phyloP scores from a whole-genome alignment of 2,797 vertebrate species.

The Lagodon rhomboides region DNA sequence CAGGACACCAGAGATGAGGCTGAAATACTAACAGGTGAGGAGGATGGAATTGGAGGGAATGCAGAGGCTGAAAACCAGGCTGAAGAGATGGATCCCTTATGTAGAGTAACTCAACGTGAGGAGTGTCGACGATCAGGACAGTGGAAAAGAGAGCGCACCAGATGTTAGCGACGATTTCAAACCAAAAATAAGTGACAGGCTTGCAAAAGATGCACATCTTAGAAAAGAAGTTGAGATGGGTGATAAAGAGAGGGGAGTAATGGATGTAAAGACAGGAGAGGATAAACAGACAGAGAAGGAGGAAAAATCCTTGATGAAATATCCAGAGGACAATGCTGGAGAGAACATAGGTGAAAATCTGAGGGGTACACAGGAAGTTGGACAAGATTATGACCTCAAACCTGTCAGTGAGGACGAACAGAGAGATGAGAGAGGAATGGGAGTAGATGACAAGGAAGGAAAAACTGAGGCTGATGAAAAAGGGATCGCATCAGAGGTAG shows the following conservation, averaged over 20 bases:
- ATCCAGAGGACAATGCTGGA: background rate
- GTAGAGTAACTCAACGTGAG: background rate
- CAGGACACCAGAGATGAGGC: no score
- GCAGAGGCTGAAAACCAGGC: no score
- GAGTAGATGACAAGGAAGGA: background rate
- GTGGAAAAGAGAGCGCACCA: accelerated
- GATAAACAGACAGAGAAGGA: background rate
- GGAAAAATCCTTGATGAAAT: background rate
- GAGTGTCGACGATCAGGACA: background rate
- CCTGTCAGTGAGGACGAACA: background rate
- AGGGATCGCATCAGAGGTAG: accelerated
- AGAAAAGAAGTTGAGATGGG: background rate
- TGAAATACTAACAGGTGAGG: no score
- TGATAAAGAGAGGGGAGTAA: background rate
- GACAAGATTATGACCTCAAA: background rate
- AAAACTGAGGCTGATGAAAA: background rate
- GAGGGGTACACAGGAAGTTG: background rate
- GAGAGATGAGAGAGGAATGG: background rate
- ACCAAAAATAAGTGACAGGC: background rate
- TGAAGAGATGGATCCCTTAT: no score
- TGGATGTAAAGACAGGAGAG: no score
- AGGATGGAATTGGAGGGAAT: no score
- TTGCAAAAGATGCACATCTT: background rate
- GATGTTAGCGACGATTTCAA: background rate
- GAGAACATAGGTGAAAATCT: background rate